Percentiles rank a stretch among this genome's conserved stretches.
These are phyloP conservation scores for Drosophila dunni DNA, from an alignment of 1,140 invertebrate genomes.

Conservation along the genomic window DNA sequence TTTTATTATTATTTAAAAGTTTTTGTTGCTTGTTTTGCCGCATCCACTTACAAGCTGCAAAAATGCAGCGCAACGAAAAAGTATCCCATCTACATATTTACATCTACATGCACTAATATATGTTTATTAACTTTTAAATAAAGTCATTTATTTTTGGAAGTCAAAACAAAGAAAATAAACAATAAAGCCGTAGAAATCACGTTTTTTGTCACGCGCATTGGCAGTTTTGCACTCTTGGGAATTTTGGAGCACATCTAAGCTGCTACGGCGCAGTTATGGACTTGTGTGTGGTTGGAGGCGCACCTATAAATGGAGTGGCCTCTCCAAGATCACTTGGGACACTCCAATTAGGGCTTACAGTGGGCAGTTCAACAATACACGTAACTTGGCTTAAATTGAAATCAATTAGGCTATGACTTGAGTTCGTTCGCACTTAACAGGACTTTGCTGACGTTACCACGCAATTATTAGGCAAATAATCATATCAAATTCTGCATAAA, in stretches of 20 bases:
- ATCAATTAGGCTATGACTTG: too few species aligned
- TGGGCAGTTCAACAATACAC: background rate
- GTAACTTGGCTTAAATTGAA: too few species aligned
- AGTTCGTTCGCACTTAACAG: too few species aligned
- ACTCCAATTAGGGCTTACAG: background rate
- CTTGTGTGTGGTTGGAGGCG: slow-evolving; percentile 1
- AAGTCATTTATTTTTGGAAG: slow-evolving; percentile 47
- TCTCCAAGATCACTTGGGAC: slow-evolving; percentile 4
- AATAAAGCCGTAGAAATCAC: slow-evolving; percentile 22
- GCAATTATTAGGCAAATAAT: background rate
- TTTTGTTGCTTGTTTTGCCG: slow-evolving; percentile 20
- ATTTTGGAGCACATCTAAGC: slow-evolving; percentile 16
- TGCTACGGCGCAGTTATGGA: slow-evolving; percentile 28
- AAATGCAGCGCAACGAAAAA: slow-evolving; percentile 43
- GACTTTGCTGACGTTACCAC: too few species aligned
- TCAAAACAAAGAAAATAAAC: slow-evolving; percentile 12
- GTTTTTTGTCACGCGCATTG: slow-evolving; percentile 51
- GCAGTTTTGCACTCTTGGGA: slow-evolving; percentile 17
- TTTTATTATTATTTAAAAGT: background rate
- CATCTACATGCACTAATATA: background rate
- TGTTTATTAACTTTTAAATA: slow-evolving; percentile 42
- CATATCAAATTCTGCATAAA: background rate
- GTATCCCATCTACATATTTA: slow-evolving; percentile 17
- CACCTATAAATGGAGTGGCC: slow-evolving; percentile 13
- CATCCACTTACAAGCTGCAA: slow-evolving; percentile 40